These are phyloP conservation scores for Boulengeromyrus knoepffleri DNA, from an alignment of 2,113 vertebrate genomes.

Conservation along the genomic window DNA sequence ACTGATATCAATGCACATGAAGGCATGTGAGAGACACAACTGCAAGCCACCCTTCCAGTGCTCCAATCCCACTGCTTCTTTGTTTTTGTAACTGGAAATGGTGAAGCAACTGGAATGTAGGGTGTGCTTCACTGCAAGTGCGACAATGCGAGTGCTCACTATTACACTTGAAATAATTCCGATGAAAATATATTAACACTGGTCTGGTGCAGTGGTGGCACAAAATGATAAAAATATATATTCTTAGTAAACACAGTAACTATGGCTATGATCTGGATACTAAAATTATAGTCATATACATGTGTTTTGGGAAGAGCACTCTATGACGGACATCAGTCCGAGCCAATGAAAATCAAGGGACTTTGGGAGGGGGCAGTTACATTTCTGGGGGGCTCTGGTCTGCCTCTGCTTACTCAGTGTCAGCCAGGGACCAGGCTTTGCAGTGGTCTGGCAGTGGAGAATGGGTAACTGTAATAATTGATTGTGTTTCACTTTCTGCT, in stretches of 20 bases:
- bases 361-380: neutral
- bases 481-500: neutral
- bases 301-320: neutral
- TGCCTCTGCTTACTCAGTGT: neutral
- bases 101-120: neutral
- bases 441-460: neutral
- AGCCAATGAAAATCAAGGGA: neutral
- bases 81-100: neutral
- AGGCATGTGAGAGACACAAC: neutral
- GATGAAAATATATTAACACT: neutral
- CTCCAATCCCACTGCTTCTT: neutral
- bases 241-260: neutral
- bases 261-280: neutral
- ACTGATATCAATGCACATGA: neutral
- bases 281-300: neutral
- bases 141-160: neutral
- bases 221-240: neutral
- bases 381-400: neutral
- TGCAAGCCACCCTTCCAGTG: neutral
- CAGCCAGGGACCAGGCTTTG: neutral
- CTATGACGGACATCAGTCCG: neutral
- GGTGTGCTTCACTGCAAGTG: neutral
- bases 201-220: neutral
- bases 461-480: neutral
- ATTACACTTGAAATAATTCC: conserved; percentile 6